phyloP scores from a whole-genome alignment of 2,113 vertebrate species.

The Hemicordylus capensis region DNA sequence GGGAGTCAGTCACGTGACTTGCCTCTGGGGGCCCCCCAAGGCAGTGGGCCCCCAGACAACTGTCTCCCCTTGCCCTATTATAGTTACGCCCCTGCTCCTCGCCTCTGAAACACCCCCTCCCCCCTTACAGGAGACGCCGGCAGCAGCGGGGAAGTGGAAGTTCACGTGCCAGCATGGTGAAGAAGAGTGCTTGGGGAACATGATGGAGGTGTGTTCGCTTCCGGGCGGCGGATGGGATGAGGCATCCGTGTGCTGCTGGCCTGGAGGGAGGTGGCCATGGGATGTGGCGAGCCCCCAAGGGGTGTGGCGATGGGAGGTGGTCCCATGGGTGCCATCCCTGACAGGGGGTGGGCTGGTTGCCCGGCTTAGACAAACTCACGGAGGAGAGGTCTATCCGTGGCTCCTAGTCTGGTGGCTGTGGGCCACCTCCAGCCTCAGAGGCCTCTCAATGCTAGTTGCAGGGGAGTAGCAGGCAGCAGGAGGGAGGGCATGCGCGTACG shows the following conservation, averaged over 20 bases:
- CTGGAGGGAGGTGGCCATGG: fast-evolving
- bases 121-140: constrained; percentile 82
- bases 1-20: no score
- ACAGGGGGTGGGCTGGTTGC: not conserved
- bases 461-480: no score
- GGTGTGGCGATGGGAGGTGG: not conserved
- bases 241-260: fast-evolving
- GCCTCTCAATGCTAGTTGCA: no score
- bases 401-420: no score
- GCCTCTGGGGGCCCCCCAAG: no score
- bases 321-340: not conserved
- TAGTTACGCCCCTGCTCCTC: not conserved
- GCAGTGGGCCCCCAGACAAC: not conserved
- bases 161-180: constrained; percentile 90
- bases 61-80: no score
- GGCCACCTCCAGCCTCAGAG: no score
- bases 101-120: no score
- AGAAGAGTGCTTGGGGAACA: constrained; percentile 89
- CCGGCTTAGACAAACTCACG: no score
- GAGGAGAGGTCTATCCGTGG: no score
- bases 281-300: fast-evolving
- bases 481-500: no score
- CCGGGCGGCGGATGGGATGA: no score
- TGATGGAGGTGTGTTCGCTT: constrained; percentile 87
- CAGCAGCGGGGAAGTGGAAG: constrained; percentile 71